Percentiles rank a stretch among this genome's conserved stretches.
phyloP scores from a whole-genome alignment of 2,888 invertebrate genomes.

The Sinelater perroti region DNA sequence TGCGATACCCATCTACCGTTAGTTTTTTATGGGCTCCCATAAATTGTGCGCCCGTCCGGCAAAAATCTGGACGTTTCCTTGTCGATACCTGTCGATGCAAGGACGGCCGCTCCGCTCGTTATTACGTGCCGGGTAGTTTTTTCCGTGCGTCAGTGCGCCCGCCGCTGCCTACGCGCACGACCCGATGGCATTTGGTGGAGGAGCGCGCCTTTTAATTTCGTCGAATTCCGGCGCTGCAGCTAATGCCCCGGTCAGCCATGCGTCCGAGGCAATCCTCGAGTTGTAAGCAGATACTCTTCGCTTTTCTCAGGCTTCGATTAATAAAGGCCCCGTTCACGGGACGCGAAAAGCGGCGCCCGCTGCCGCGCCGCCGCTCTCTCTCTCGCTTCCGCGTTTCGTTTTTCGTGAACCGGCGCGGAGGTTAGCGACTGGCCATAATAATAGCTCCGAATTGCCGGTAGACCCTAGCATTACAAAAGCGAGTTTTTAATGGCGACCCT shows the following conservation, averaged over 20 bases:
- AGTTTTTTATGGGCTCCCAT: slow-evolving; percentile 52
- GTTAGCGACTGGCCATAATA: slow-evolving; percentile 51
- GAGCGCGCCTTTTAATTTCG: slow-evolving; percentile 12
- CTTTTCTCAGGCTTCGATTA: slow-evolving; percentile 35
- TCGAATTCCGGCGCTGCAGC: slow-evolving; percentile 15
- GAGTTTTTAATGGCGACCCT: slow-evolving; percentile 61
- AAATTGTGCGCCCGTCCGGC: slow-evolving; percentile 49
- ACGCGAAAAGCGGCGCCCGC: slow-evolving; percentile 12
- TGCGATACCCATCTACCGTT: slow-evolving; percentile 46
- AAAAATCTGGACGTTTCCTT: slow-evolving; percentile 41
- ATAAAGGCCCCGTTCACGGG: slow-evolving; percentile 15
- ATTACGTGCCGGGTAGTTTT: slow-evolving; percentile 10
- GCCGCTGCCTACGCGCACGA: slow-evolving; percentile 1
- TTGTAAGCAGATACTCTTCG: slow-evolving; percentile 20
- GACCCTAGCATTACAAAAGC: slow-evolving; percentile 55
- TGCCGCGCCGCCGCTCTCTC: background rate
- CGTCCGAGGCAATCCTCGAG: slow-evolving; percentile 7
- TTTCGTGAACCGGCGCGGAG: slow-evolving; percentile 31
- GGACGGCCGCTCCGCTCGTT: slow-evolving; percentile 38
- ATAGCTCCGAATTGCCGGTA: slow-evolving; percentile 53
- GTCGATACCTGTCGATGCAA: slow-evolving; percentile 41
- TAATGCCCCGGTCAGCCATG: slow-evolving; percentile 15
- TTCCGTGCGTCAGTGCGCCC: too few relatives aligned
- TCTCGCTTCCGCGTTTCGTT: slow-evolving; percentile 26
- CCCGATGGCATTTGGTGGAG: too few relatives aligned